phyloP scores from a whole-genome alignment of 2,888 invertebrate genomes.

The Hirudinaria manillensis region DNA sequence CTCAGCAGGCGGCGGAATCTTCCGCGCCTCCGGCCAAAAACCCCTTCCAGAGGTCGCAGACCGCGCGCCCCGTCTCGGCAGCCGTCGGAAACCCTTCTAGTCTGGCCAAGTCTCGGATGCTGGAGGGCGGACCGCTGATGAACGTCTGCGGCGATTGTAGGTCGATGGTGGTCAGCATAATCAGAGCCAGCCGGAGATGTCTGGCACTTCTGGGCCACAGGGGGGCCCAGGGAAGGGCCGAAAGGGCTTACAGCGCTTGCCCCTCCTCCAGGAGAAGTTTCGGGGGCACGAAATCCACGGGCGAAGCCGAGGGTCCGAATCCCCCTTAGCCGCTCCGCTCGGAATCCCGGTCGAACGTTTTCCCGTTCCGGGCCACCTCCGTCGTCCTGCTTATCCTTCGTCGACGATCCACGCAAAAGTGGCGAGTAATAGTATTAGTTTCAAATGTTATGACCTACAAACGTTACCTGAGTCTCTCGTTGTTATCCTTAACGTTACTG shows the following conservation, averaged over 20 bases:
- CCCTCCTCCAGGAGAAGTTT: slow-evolving; percentile 25
- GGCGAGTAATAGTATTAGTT: no score
- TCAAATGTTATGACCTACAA: no score
- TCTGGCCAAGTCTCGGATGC: slow-evolving; percentile 44
- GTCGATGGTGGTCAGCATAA: slow-evolving; percentile 85
- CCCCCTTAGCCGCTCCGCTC: background rate
- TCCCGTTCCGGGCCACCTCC: no score
- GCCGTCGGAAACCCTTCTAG: background rate
- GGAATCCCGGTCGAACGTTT: background rate
- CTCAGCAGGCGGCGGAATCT: slow-evolving; percentile 18
- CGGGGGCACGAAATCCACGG: slow-evolving; percentile 37
- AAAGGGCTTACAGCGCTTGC: slow-evolving; percentile 32
- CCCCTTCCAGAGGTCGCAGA: slow-evolving; percentile 22
- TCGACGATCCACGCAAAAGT: no score
- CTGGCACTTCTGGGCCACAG: slow-evolving; percentile 39
- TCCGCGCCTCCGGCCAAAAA: background rate
- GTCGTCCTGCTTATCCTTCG: no score
- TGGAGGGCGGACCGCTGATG: slow-evolving; percentile 65
- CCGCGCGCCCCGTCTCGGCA: slow-evolving; percentile 15
- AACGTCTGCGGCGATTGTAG: slow-evolving; percentile 90
- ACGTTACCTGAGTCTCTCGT: no score
- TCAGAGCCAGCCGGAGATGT: slow-evolving; percentile 71
- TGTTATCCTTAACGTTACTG: no score
- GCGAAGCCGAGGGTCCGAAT: background rate
- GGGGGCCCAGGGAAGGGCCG: slow-evolving; percentile 1